phyloP scores from a whole-genome alignment of 2,113 vertebrate species.

The Neolamprologus brichardi region DNA sequence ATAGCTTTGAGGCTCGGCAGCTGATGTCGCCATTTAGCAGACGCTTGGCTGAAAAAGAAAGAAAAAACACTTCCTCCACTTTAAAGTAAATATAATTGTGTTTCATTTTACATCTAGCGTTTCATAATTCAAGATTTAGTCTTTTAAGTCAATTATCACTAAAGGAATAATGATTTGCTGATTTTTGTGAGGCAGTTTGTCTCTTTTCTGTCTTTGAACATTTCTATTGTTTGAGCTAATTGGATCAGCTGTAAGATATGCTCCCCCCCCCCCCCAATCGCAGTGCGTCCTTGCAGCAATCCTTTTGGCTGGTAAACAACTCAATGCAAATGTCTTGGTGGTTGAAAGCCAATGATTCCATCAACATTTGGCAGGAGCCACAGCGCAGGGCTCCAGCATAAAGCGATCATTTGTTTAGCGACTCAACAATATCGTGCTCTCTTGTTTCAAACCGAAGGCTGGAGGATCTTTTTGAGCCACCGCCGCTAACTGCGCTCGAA shows the following conservation, averaged over 20 bases:
- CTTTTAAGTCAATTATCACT: background rate
- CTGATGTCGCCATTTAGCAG: constrained; percentile 26
- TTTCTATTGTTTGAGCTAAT: constrained; percentile 25
- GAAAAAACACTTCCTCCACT: background rate
- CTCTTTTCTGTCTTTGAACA: background rate
- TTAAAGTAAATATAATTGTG: background rate
- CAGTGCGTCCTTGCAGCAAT: constrained; percentile 5
- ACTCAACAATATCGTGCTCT: constrained; percentile 58
- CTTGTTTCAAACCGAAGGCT: background rate
- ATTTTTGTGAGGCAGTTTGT: background rate
- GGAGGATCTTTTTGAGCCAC: background rate
- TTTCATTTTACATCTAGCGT: background rate
- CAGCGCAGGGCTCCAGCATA: constrained; percentile 26
- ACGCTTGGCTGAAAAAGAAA: background rate
- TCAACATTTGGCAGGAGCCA: constrained; percentile 62
- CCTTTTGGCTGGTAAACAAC: constrained; percentile 38
- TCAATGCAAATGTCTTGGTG: constrained; percentile 36
- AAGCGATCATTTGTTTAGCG: constrained; percentile 57
- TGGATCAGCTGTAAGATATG: constrained; percentile 17
- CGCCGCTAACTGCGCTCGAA: background rate
- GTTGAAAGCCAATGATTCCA: constrained; percentile 57
- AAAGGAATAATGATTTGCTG: background rate
- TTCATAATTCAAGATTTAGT: background rate
- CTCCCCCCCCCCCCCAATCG: background rate
- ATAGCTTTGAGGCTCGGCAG: background rate